Percentiles rank a stretch among this genome's conserved stretches.
These are phyloP conservation scores for Lithophane leautieri DNA, from an alignment of 2,888 invertebrate genomes.

Conservation along the genomic window DNA sequence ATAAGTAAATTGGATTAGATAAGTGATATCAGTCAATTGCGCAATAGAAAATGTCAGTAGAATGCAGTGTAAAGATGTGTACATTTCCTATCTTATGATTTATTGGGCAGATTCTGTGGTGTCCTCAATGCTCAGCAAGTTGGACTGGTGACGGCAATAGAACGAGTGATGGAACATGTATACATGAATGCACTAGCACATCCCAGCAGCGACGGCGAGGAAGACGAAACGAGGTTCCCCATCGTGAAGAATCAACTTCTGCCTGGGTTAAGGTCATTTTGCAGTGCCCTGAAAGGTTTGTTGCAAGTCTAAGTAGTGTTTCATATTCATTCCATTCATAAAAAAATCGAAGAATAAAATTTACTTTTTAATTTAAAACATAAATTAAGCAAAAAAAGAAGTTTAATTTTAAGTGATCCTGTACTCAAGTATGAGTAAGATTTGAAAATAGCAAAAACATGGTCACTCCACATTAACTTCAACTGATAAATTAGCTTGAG, in stretches of 20 bases:
- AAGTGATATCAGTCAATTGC: no score
- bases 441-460: not conserved
- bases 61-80: not conserved
- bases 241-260: conserved; percentile 95
- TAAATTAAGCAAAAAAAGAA: no score
- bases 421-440: not conserved
- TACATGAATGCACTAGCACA: conserved; percentile 97
- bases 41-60: not conserved
- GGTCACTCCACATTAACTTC: not conserved
- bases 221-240: conserved; percentile 94
- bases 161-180: conserved; percentile 96
- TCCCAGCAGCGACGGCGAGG: conserved; percentile 94
- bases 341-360: not conserved
- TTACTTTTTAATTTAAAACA: not conserved
- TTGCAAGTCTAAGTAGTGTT: not conserved
- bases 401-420: not conserved
- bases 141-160: conserved; percentile 96
- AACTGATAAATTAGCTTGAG: not conserved
- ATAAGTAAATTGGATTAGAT: not conserved
- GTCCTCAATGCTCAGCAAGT: conserved; percentile 94
- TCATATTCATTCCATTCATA: not conserved
- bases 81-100: not conserved
- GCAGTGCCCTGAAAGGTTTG: conserved; percentile 95
- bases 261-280: conserved; percentile 96
- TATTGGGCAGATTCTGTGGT: conserved; percentile 92